phyloP scores from a whole-genome alignment of 64 coral and sea anemone species.

The Acropora tenuis region DNA sequence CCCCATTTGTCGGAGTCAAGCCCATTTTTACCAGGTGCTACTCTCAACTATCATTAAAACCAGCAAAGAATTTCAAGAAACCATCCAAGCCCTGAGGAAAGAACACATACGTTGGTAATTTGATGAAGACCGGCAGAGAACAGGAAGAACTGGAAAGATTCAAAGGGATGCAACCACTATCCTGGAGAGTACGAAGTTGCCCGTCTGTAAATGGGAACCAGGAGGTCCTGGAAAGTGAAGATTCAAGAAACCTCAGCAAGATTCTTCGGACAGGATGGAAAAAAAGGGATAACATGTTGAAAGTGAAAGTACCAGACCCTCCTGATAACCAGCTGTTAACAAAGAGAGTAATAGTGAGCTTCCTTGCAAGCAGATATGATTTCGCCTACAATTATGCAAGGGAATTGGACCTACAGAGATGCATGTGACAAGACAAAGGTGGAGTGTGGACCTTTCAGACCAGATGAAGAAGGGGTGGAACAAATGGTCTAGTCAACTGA shows the following conservation, averaged over 20 bases:
- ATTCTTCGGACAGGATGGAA: not conserved
- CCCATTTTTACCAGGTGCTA: slow-evolving; percentile 30
- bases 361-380: slow-evolving; percentile 8
- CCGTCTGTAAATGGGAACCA: slow-evolving; percentile 35
- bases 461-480: not conserved
- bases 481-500: slow-evolving; percentile 35
- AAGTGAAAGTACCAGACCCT: not conserved
- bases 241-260: slow-evolving; percentile 11
- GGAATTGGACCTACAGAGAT: slow-evolving; percentile 34
- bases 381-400: slow-evolving; percentile 25
- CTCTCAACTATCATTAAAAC: slow-evolving; percentile 24
- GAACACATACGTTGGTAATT: slow-evolving; percentile 40
- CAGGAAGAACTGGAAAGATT: not conserved
- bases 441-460: not conserved
- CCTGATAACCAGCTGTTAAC: not conserved
- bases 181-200: slow-evolving; percentile 19
- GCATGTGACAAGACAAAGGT: slow-evolving; percentile 26
- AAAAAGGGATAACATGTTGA: slow-evolving; percentile 2
- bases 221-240: not conserved
- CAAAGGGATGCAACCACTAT: slow-evolving; percentile 7
- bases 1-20: slow-evolving; percentile 20
- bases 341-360: not conserved
- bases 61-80: not conserved
- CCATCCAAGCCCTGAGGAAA: not conserved
- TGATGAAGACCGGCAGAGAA: slow-evolving; percentile 29